Evolutionary conservation across 2,888 invertebrate species (phyloP), one percentile per base, ranked within the genome.

Genomic region (Hipparchia sbordonii): DNA sequence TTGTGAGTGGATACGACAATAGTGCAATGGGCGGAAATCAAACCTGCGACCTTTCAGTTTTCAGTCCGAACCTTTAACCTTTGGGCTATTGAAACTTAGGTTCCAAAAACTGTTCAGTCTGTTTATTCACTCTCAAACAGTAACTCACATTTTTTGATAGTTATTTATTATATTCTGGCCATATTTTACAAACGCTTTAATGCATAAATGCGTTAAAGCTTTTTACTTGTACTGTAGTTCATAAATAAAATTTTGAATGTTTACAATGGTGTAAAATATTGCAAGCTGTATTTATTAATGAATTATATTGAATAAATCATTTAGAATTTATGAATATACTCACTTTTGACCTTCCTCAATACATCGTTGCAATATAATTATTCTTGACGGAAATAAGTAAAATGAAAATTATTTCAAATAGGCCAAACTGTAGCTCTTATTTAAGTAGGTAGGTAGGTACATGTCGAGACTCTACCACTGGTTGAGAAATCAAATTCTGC

Each of bases 231-330:
- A 80, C 76, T 82, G 78, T 81, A 80, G 79, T 83, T 84, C 84
- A 78, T 82, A 81, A 80, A 85, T 77, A 74, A 73, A 3, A 76
- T 76, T 76, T 67, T 70, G 72, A 70, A 70, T 70, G 61, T 71
- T 76, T 76, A 70, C 70, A 73, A 67, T 70, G 5, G 39, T 39
- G 39, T 39, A 39, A 39, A 39, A 39, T 39, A 39, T 39, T 39
- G 39, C 39, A 39, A 39, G 5, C 39, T 4, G 39, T 39, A 39
- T 77, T 78, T 66, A 67, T 39, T 74, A 77, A 79, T 77, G 77
- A 79, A 76, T 79, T 77, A 77, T 78, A 75, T 75, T 76, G 77
- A 72, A 80, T 80, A 80, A 79, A 79, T 79, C 80, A 79, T 74
- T 74, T 71, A 72, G 67, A 72, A 78, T 80, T 78, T 78, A 80